Evolutionary conservation across 1,140 invertebrate genomes (phyloP).

Genomic region (Brachionus manjavacas): DNA sequence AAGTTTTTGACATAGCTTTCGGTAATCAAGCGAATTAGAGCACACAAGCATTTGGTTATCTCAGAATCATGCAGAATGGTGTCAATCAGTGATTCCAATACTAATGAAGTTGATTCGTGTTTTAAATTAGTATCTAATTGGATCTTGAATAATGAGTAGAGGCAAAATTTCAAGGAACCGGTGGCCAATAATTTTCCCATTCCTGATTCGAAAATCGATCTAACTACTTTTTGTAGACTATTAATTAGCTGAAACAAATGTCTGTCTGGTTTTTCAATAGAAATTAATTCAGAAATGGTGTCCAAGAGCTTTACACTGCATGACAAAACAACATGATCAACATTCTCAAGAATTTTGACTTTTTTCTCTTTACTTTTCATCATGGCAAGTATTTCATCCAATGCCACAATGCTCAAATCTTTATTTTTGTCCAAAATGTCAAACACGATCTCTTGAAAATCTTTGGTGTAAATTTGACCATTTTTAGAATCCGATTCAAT

Average conservation of each 20-base stretch:
- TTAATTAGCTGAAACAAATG: background rate
- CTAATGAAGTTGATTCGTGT: background rate
- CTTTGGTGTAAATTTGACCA: background rate
- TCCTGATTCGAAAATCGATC: background rate
- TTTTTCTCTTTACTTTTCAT: background rate
- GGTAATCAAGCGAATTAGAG: background rate
- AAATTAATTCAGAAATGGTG: background rate
- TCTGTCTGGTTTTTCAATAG: background rate
- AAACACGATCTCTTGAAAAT: background rate
- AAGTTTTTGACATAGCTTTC: background rate
- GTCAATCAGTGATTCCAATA: background rate
- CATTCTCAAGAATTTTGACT: background rate
- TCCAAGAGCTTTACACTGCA: background rate
- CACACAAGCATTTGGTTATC: background rate
- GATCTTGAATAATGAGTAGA: background rate
- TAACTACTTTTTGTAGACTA: background rate
- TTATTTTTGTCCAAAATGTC: slow-evolving; percentile 5
- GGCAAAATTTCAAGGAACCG: background rate
- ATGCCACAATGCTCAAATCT: background rate
- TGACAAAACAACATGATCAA: background rate
- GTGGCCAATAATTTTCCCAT: background rate
- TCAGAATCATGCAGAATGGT: background rate
- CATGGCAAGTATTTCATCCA: background rate
- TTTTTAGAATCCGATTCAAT: background rate
- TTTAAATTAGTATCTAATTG: background rate